Base-by-base conservation (phyloP, 2,113 vertebrate genomes). In the Chaetorhynchus papuensis region DNA sequence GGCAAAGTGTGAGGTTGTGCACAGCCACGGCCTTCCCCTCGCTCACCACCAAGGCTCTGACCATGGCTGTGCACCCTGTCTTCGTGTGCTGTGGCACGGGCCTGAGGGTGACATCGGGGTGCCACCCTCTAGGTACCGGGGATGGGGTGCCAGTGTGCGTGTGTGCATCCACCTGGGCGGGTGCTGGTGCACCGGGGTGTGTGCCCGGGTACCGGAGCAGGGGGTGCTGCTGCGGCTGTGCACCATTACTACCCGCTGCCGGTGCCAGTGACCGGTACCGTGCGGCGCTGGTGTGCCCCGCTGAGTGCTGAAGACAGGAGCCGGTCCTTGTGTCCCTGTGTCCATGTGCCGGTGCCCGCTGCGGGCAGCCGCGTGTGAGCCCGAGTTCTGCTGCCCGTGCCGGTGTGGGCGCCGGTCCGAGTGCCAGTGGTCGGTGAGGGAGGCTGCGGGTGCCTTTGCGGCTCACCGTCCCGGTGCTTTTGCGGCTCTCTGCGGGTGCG, bases 11-110 rank as follows among this genome's bases (percentile, higher is more conserved):
- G 35, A 76, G n/a, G 52, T 1, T 19, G 27, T 6, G 44, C 20
- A 6, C 18, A 28, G 21, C 21, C 31, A 13, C 4, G 10, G 47
- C 66, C 42, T 61, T 22, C 35, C 44, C 39, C 28, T 45, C 1
- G 3, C 49, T 24, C 13, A 4, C 18, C 6, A 5, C 14, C 8
- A 3, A 9, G 2, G 42, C 9, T 9, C 60, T 41, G 35, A 9
- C 41, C 3, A 0, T 5, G 35, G 24, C 84, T 54, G 49, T 3
- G 44, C 15, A 10, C 13, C 15, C 15, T 6, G 30, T 1, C 15
- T 9, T 15, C 9, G 4, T 6, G 33, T 4, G 8, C 3, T 5
- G n/a, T 10, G 54, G 13, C 81, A 22, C 2, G 1, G 35, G 45
- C 61, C 70, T 35, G 35, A 2, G 3, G 30, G 66, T 61, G 60